These are phyloP conservation scores for Luperina nickerlii DNA, from an alignment of 2,888 invertebrate species.

Conservation along the genomic window DNA sequence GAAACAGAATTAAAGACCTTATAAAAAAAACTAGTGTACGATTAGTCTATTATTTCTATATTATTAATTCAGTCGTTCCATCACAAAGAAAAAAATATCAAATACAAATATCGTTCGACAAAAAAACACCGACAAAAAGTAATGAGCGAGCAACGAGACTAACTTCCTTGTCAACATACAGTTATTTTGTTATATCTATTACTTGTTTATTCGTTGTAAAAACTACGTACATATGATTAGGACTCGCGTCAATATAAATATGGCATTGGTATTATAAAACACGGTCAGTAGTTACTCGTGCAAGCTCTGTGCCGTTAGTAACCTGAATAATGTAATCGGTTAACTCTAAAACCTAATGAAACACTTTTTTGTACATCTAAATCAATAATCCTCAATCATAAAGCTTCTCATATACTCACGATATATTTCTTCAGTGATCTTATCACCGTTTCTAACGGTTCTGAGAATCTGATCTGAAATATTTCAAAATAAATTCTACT, in stretches of 20 bases:
- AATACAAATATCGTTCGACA: conserved; percentile 75
- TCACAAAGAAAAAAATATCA: conserved; percentile 76
- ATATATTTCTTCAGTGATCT: conserved; percentile 4
- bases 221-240: conserved; percentile 59
- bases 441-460: conserved; percentile 13
- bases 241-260: conserved; percentile 60
- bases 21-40: conserved; percentile 77
- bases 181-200: conserved; percentile 77
- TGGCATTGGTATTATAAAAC: conserved; percentile 62
- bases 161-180: conserved; percentile 81
- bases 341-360: conserved; percentile 39
- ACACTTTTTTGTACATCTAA: conserved; percentile 31
- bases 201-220: conserved; percentile 64
- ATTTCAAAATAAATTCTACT: conserved; percentile 3
- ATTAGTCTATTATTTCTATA: conserved; percentile 81
- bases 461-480: background rate
- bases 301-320: conserved; percentile 59
- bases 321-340: conserved; percentile 56
- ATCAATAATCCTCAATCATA: conserved; percentile 10
- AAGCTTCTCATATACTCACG: conserved; percentile 3
- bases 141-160: conserved; percentile 78
- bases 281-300: conserved; percentile 46
- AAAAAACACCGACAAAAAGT: conserved; percentile 72
- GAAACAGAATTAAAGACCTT: conserved; percentile 78
- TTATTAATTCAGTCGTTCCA: conserved; percentile 77